These are phyloP conservation scores for Parnassius smintheus DNA, from an alignment of 2,888 invertebrate genomes.

Conservation along the genomic window DNA sequence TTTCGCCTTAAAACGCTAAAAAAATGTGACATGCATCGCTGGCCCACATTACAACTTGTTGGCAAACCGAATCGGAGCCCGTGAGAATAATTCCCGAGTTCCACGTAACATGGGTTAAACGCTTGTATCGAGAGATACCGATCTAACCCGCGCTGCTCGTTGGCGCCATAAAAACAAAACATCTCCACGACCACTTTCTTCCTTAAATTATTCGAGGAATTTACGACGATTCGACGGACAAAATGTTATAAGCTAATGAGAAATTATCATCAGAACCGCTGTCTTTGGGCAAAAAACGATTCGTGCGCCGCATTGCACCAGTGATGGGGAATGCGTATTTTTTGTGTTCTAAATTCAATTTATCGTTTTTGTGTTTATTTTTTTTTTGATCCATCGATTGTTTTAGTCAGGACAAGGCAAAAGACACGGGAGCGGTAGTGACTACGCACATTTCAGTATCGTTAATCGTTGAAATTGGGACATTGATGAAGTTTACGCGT, in stretches of 20 bases:
- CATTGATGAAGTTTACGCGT: conserved; percentile 42
- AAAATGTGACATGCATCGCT: conserved; percentile 44
- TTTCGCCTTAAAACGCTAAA: conserved; percentile 13
- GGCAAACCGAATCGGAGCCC: conserved; percentile 56
- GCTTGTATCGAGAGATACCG: conserved; percentile 77
- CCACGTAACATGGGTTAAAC: conserved; percentile 79
- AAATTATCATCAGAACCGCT: conserved; percentile 75
- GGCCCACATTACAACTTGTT: conserved; percentile 70
- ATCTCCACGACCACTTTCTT: conserved; percentile 76
- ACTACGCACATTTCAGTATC: conserved; percentile 58
- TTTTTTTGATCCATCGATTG: conserved; percentile 53
- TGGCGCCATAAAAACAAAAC: conserved; percentile 82
- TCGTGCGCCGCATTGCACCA: conserved; percentile 50
- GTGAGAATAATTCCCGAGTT: conserved; percentile 74
- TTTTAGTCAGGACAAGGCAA: conserved; percentile 53
- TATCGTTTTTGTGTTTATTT: conserved; percentile 58
- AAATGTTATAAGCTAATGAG: conserved; percentile 80
- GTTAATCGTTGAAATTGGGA: conserved; percentile 36
- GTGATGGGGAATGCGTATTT: conserved; percentile 61
- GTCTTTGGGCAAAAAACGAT: conserved; percentile 69
- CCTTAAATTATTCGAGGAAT: conserved; percentile 79
- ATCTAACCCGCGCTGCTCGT: conserved; percentile 75
- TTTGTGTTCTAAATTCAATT: conserved; percentile 66
- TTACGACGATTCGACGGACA: conserved; percentile 76
- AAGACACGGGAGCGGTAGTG: conserved; percentile 66